These are phyloP conservation scores for Equus przewalskii DNA, from an alignment of 2,113 vertebrate genomes.

Conservation along the genomic window DNA sequence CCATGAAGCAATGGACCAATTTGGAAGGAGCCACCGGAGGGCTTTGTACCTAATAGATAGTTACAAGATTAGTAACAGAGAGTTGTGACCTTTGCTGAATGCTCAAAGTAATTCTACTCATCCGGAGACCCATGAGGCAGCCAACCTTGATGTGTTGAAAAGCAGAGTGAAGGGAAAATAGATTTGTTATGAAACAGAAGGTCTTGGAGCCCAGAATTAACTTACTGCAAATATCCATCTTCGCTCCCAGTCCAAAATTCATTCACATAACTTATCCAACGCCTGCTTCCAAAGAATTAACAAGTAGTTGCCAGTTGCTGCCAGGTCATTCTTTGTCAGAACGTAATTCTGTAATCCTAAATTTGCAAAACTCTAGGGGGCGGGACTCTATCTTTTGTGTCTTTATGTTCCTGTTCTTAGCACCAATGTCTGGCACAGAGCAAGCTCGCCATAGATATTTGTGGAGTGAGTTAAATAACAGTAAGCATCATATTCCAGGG, in stretches of 20 bases:
- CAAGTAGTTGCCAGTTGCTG: not conserved
- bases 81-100: not conserved
- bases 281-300: not conserved
- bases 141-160: not conserved
- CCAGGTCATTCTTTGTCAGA: not conserved
- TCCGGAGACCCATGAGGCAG: not conserved
- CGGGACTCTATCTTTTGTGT: not conserved
- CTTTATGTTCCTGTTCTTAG: not conserved
- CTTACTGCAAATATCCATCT: slow-evolving; percentile 20
- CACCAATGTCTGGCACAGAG: not conserved
- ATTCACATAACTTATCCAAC: slow-evolving; percentile 6
- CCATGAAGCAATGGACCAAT: not conserved
- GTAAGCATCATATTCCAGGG: not conserved
- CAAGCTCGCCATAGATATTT: not conserved
- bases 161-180: slow-evolving; percentile 47
- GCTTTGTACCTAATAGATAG: not conserved
- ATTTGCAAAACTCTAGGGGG: not conserved
- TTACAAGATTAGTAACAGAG: slow-evolving; percentile 40
- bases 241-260: slow-evolving; percentile 3
- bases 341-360: not conserved
- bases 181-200: slow-evolving; percentile 14
- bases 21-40: slow-evolving; percentile 31
- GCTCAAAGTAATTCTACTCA: not conserved
- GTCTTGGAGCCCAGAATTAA: slow-evolving; percentile 40
- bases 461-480: not conserved